Evolutionary conservation across 53 echinoderm and acorn worm genomes (phyloP).

Genomic region (Holothuria scabra): DNA sequence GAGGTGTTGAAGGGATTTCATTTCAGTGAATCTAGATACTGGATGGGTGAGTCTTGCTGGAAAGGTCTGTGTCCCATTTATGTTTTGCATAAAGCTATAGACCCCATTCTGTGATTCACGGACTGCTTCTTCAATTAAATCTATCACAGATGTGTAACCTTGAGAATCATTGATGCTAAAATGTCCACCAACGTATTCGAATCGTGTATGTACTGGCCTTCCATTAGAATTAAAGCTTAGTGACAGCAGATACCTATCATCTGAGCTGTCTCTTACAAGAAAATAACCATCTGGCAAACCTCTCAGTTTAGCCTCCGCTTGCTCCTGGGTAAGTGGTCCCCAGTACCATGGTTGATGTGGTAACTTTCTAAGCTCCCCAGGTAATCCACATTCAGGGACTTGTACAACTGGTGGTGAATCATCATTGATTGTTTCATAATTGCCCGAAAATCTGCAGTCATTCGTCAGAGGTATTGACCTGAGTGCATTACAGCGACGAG

Average conservation of each 20-base stretch:
- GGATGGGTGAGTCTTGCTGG: slow-evolving; percentile 87
- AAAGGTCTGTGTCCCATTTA: slow-evolving; percentile 82
- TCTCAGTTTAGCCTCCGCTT: slow-evolving; percentile 84
- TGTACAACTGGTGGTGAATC: slow-evolving; percentile 12
- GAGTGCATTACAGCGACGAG: not conserved
- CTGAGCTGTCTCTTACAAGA: slow-evolving; percentile 94
- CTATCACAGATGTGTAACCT: slow-evolving; percentile 81
- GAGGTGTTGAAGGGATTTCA: slow-evolving; percentile 88
- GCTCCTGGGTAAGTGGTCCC: slow-evolving; percentile 89
- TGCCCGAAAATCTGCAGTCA: slow-evolving; percentile 40
- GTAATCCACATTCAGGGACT: slow-evolving; percentile 48
- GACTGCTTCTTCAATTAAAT: slow-evolving; percentile 79
- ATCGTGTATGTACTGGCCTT: slow-evolving; percentile 89
- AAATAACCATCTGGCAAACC: slow-evolving; percentile 80
- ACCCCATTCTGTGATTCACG: slow-evolving; percentile 85
- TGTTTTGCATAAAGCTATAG: slow-evolving; percentile 91
- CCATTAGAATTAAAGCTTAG: slow-evolving; percentile 95
- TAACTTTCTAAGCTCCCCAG: slow-evolving; percentile 76
- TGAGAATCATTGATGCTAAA: slow-evolving; percentile 95
- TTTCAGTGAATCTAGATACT: slow-evolving; percentile 89
- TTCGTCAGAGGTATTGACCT: slow-evolving; percentile 5
- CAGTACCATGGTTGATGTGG: slow-evolving; percentile 97
- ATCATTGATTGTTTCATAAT: slow-evolving; percentile 73
- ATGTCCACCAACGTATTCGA: slow-evolving; percentile 82
- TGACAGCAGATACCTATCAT: slow-evolving; percentile 88